Evolutionary conservation across 2,113 vertebrate genomes (phyloP).

Genomic region (Gallinago undulata): DNA sequence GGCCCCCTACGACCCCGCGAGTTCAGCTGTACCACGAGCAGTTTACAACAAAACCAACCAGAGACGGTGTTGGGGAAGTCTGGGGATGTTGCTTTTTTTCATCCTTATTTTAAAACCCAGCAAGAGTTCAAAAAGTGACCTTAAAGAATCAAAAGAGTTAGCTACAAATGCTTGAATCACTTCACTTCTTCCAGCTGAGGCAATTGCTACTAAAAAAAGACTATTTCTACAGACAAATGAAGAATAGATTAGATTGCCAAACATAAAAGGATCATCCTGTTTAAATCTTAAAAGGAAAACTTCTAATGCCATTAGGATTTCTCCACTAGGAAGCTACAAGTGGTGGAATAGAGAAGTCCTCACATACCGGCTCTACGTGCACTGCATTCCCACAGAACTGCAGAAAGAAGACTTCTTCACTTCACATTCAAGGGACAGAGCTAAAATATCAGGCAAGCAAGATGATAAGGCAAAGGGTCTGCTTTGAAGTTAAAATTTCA

Average conservation of each 20-base stretch:
- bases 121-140: neutral
- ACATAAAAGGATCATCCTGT: neutral
- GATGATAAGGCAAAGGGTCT: neutral
- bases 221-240: neutral
- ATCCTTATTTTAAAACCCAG: neutral
- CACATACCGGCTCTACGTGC: neutral
- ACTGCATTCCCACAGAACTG: neutral
- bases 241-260: neutral
- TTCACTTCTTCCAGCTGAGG: neutral
- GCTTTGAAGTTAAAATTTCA: neutral
- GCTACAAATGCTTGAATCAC: neutral
- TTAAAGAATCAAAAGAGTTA: neutral
- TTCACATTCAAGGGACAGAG: neutral
- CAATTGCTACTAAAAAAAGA: neutral
- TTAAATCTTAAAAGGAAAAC: neutral
- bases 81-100: neutral
- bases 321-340: neutral
- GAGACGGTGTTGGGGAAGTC: neutral
- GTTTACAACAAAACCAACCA: neutral
- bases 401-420: neutral
- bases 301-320: neutral
- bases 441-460: neutral
- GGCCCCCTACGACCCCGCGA: accelerated
- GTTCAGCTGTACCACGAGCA: neutral
- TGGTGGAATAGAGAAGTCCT: neutral